Base-by-base conservation (phyloP, 2,888 invertebrate genomes). In the Calliphora vomitoria region DNA sequence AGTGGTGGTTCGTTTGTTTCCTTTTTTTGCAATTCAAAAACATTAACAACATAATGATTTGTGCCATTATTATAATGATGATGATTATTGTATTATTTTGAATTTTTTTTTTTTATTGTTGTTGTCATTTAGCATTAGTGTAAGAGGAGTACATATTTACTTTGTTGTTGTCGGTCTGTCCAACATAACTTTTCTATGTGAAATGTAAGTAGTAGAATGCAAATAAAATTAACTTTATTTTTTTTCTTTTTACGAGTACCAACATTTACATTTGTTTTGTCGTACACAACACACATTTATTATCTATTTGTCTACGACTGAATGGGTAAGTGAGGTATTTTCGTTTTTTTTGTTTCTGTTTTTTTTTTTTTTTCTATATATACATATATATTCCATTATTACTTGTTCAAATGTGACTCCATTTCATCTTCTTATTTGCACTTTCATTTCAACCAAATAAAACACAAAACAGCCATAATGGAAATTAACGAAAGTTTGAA, bases 401-500 rank as follows among this genome's bases (percentile, higher is more conserved):
- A 66, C 74, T 58, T 74, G 66, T 31, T 50, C 20, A 64, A 58
- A 74, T 75, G 69, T 80, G 72, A 72, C 79, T 75, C 41, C 76
- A 72, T 87, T 85, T 74, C 82, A 74, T 78, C 78, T 85, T 66
- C 50, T 72, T 87, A 76, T 87, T 87, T 87, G 85, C 87, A 87
- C 87, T 87, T 87, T 87, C 87, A 85, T 87, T 87, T 84, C 35
- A 62, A 69, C 41, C 41, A 75, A 80, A 44, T 25, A 35, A 15
- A 76, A 76, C 53, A 13, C 31, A 8, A 83, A 64, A n/a, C 25
- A 64, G 35, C 75, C 75, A 35, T 80, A 75, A 75, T 60, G 66
- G 66, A 87, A 85, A 82, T 85, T 82, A 87, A 85, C 87, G 85
- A 87, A 87, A 87, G 87, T 85, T 87, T 87, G 87, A 85, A 87